phyloP scores from a whole-genome alignment of 2,797 vertebrate genomes.

The Sebastes oblongus region DNA sequence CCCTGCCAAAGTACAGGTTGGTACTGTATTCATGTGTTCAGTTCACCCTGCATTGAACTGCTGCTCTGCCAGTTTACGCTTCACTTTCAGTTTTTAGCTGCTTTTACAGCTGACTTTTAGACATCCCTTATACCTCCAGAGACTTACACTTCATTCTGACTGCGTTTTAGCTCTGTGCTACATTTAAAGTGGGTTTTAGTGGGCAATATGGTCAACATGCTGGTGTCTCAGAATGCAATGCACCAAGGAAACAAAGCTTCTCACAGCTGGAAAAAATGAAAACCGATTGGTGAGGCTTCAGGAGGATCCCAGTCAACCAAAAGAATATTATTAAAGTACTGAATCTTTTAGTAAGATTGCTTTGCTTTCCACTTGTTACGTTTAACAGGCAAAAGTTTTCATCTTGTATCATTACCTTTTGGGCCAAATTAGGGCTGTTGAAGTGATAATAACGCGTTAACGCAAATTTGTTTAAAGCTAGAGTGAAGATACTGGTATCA shows the following conservation, averaged over 20 bases:
- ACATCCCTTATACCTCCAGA: not conserved
- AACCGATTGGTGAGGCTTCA: too few relatives aligned
- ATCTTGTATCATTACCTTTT: too few relatives aligned
- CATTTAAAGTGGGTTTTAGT: too few relatives aligned
- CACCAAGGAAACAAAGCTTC: not conserved
- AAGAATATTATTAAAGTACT: not conserved
- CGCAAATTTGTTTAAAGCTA: too few relatives aligned
- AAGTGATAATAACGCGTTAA: too few relatives aligned
- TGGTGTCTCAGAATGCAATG: not conserved
- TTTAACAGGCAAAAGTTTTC: too few relatives aligned
- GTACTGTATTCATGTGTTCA: not conserved
- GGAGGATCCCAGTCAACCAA: too few relatives aligned
- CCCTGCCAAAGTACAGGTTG: constrained; percentile 88
- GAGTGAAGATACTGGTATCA: too few relatives aligned
- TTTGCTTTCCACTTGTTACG: not conserved
- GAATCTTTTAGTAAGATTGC: not conserved
- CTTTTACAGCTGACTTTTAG: not conserved
- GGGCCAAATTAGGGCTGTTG: too few relatives aligned
- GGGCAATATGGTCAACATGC: too few relatives aligned
- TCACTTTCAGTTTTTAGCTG: not conserved
- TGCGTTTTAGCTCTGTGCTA: not conserved
- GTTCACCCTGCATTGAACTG: not conserved
- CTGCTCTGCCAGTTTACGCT: not conserved
- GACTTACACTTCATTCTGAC: not conserved
- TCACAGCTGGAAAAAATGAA: too few relatives aligned